phyloP scores from a whole-genome alignment of 2,888 invertebrate species.

The Pseudococcus jackbeardsleyi region DNA sequence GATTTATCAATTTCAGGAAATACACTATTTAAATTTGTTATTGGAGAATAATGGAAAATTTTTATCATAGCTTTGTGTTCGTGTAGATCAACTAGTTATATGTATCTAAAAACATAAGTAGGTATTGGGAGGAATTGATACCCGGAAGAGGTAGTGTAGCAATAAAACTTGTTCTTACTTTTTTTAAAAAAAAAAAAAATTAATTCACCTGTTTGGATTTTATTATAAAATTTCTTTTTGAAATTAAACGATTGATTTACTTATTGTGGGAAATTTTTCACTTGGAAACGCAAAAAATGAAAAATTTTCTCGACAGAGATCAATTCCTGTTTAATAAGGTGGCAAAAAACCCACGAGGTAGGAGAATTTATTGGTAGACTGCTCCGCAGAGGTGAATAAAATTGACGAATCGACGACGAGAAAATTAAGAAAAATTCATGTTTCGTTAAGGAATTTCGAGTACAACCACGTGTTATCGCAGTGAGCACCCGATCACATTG shows the following conservation, averaged over 20 bases:
- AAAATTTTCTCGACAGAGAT: too few relatives aligned
- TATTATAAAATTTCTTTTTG: too few relatives aligned
- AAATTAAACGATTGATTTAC: too few relatives aligned
- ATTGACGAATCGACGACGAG: neutral
- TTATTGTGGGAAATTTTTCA: too few relatives aligned
- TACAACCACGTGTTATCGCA: neutral
- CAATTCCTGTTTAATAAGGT: too few relatives aligned
- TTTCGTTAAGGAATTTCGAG: neutral
- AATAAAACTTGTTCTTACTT: too few relatives aligned
- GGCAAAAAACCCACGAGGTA: neutral
- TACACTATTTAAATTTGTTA: neutral
- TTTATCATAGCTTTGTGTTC: neutral
- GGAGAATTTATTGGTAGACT: too few relatives aligned
- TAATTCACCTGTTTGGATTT: too few relatives aligned
- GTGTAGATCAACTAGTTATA: neutral
- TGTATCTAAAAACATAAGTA: neutral
- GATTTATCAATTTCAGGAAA: conserved; percentile 30
- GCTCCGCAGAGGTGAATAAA: neutral
- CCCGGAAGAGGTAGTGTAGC: neutral
- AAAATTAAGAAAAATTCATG: neutral
- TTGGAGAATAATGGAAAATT: neutral
- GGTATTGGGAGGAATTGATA: neutral
- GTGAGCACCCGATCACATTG: conserved; percentile 10
- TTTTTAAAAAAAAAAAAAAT: too few relatives aligned
- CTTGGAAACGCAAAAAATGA: too few relatives aligned